Percentiles rank a stretch among this genome's conserved stretches.
Conservation (phyloP, 1,140 invertebrate species). For the Hydropsyche tenuis region DNA sequence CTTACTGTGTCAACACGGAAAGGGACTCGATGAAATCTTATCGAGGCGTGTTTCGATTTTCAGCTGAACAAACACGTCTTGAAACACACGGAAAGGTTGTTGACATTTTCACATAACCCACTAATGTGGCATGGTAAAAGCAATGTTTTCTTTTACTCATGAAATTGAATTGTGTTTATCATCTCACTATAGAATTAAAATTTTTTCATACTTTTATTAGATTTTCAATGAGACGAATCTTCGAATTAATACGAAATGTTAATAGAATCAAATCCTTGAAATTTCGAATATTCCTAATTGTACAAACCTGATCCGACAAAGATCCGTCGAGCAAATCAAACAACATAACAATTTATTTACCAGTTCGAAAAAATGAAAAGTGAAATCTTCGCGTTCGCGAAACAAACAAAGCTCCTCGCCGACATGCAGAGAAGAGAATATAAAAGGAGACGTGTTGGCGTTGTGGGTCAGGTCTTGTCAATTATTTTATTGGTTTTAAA, state of each 20-base stretch:
- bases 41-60: background rate
- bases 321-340: background rate
- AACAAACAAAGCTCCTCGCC: background rate
- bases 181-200: no score
- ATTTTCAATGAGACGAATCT: no score
- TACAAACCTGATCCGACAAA: no score
- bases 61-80: conserved; percentile 16
- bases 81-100: background rate
- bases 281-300: no score
- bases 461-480: conserved; percentile 3
- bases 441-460: conserved; percentile 31
- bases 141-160: no score
- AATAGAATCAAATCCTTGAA: no score
- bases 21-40: conserved; percentile 5
- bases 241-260: no score
- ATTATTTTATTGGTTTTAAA: conserved; percentile 22
- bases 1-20: conserved; percentile 5
- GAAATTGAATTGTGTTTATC: no score
- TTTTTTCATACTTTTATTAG: no score
- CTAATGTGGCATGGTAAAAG: no score
- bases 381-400: background rate
- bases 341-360: background rate
- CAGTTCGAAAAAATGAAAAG: conserved; percentile 7
- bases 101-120: background rate
- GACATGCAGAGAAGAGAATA: background rate